phyloP scores from a whole-genome alignment of 2,888 invertebrate species.

The Augiades crinisus region DNA sequence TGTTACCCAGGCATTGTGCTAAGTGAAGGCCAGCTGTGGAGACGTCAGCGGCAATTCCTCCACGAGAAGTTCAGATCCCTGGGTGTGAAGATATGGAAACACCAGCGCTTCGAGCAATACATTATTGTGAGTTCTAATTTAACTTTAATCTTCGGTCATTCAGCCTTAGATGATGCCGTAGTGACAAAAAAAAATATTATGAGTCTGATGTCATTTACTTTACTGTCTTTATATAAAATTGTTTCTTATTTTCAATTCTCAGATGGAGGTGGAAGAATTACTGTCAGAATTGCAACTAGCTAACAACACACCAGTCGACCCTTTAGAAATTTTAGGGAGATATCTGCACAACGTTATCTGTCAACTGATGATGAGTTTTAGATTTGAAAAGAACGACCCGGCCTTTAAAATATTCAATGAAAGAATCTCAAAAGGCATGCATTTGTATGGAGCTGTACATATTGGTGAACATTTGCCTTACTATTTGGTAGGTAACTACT shows the following conservation, averaged over 20 bases:
- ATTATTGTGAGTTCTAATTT: conserved; percentile 83
- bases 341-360: conserved; percentile 93
- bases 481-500: conserved; percentile 69
- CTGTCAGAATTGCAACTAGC: conserved; percentile 79
- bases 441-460: conserved; percentile 87
- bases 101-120: conserved; percentile 86
- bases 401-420: conserved; percentile 87
- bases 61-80: conserved; percentile 89
- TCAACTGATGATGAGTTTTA: conserved; percentile 90
- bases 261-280: conserved; percentile 87
- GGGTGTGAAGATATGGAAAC: conserved; percentile 88
- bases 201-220: too few relatives aligned
- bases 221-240: too few relatives aligned
- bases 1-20: conserved; percentile 40
- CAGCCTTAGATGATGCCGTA: too few relatives aligned
- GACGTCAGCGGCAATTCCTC: conserved; percentile 90
- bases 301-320: conserved; percentile 82
- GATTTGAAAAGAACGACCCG: conserved; percentile 86
- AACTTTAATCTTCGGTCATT: not conserved
- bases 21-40: conserved; percentile 90
- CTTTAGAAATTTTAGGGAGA: conserved; percentile 85
- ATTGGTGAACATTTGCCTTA: conserved; percentile 88
- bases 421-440: conserved; percentile 90
- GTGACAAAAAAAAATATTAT: too few relatives aligned
- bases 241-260: too few relatives aligned